Conservation (phyloP, 2,113 vertebrate genomes). For the Prionailurus bengalensis region DNA sequence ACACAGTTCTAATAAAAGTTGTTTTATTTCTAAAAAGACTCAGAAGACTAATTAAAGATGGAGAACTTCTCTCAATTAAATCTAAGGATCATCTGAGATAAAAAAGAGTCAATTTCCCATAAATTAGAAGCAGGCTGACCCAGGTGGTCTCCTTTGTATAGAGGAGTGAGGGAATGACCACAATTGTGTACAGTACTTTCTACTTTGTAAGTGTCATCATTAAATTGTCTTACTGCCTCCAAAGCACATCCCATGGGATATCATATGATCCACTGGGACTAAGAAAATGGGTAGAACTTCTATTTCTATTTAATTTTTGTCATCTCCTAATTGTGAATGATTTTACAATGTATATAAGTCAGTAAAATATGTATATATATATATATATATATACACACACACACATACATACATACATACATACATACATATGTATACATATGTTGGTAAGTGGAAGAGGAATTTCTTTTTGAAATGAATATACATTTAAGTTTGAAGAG, state of each 20-base stretch:
- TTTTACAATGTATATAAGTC: not conserved
- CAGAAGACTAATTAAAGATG: not conserved
- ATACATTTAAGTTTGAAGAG: not conserved
- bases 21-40: constrained; percentile 26
- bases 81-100: not conserved
- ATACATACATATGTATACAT: not conserved
- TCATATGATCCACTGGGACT: not conserved
- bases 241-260: not conserved
- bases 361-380: not conserved
- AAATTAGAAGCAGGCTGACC: not conserved
- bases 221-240: not conserved
- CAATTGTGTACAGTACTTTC: not conserved
- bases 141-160: not conserved
- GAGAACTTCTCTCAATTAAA: not conserved
- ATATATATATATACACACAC: not conserved
- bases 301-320: not conserved
- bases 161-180: not conserved
- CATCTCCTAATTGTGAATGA: not conserved
- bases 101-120: not conserved
- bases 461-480: not conserved
- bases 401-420: not conserved
- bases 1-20: not conserved
- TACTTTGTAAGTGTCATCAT: not conserved
- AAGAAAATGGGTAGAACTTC: not conserved
- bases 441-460: not conserved